A percentile compares a stretch with the other conserved stretches of the same genome.
phyloP scores from a whole-genome alignment of 2,797 vertebrate species.

The Hippoglossus hippoglossus region DNA sequence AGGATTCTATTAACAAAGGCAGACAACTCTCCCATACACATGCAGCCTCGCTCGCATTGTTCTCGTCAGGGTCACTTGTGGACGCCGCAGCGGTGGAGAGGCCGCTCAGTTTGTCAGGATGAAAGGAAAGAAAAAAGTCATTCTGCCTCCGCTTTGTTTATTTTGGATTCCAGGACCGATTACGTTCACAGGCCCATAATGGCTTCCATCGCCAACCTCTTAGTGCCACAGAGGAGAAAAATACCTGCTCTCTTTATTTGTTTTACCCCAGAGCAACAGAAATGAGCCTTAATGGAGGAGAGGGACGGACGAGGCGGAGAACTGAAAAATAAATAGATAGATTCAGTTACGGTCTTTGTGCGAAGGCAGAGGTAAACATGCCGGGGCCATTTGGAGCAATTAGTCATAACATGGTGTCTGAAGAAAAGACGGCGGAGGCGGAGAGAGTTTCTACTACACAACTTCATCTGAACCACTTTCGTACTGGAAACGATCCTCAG shows the following conservation, averaged over 20 bases:
- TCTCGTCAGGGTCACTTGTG: slow-evolving; percentile 11
- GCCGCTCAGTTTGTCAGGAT: slow-evolving; percentile 46
- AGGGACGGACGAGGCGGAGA: slow-evolving; percentile 21
- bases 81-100: slow-evolving; percentile 13
- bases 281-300: slow-evolving; percentile 8
- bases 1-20: background rate
- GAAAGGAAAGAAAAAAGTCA: slow-evolving; percentile 46
- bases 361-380: slow-evolving; percentile 52
- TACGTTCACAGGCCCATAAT: slow-evolving; percentile 60
- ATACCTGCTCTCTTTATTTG: slow-evolving; percentile 34
- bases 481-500: background rate
- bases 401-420: slow-evolving; percentile 42
- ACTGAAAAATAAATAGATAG: slow-evolving; percentile 43
- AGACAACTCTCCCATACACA: slow-evolving; percentile 12
- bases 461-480: background rate
- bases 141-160: slow-evolving; percentile 58
- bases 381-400: slow-evolving; percentile 40
- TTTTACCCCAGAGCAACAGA: background rate
- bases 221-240: slow-evolving; percentile 44
- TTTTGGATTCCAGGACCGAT: slow-evolving; percentile 59
- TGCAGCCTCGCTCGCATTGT: background rate
- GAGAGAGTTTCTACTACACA: background rate
- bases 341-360: slow-evolving; percentile 33
- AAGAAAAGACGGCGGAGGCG: slow-evolving; percentile 35
- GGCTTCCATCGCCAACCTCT: slow-evolving; percentile 57